Conservation (phyloP, 2,113 vertebrate genomes). For the Anhinga anhinga region DNA sequence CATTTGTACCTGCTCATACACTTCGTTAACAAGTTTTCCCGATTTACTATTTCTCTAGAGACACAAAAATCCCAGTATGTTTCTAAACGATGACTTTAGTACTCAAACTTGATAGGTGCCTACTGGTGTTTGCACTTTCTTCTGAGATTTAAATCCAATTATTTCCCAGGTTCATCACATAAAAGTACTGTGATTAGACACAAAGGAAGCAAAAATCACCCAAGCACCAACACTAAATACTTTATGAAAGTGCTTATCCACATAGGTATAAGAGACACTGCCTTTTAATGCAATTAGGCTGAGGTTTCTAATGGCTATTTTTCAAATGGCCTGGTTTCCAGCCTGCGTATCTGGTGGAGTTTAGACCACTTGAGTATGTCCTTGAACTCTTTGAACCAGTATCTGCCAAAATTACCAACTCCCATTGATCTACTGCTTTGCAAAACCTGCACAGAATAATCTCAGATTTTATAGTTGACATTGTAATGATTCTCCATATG, state of each 20-base stretch:
- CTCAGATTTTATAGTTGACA: background rate
- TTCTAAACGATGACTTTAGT: background rate
- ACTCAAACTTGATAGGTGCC: background rate
- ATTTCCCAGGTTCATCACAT: background rate
- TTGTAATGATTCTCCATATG: background rate
- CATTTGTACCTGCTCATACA: background rate
- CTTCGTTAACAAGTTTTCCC: background rate
- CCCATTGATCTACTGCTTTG: background rate
- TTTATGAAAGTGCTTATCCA: background rate
- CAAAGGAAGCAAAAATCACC: background rate
- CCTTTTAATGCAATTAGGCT: background rate
- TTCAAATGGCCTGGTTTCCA: background rate
- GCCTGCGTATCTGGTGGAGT: background rate
- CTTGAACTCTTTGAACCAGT: background rate
- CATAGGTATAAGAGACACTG: background rate
- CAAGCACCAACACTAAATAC: background rate
- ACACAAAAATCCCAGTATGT: background rate
- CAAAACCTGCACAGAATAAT: background rate
- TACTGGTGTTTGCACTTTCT: background rate
- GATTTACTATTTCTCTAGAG: background rate
- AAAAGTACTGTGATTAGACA: background rate
- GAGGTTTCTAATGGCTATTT: conserved; percentile 18
- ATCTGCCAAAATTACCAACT: background rate
- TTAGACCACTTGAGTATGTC: background rate
- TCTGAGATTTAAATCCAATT: background rate